Evolutionary conservation across 2,888 invertebrate genomes (phyloP), one percentile per base, ranked within the genome.

Genomic region (Agrilus biguttatus): DNA sequence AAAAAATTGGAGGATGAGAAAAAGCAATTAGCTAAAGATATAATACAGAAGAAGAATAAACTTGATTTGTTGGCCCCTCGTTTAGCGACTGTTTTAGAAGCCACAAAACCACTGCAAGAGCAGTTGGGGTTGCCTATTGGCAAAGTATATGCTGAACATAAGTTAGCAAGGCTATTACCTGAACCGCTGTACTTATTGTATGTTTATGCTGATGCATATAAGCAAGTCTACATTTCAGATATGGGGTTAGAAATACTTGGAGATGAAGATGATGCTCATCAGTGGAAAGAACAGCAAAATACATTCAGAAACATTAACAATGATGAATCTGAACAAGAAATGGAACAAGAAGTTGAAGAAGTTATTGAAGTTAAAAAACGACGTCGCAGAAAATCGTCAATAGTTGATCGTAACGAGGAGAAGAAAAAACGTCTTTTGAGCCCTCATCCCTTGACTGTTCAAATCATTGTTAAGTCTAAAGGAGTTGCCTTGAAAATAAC

Each of bases 61-160:
- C 70, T 95, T 8, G 83, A 86, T 50, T 87, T 83, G 41, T 72
- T 95, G 34, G 79, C 79, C 6, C 93, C 93, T 0, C 81, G 86
- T 50, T 69, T 95, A 14, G 71, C 73, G 32, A 69, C 73, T 6
- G 75, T 87, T 33, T 66, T 84, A 17, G 78, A 82, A 54, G 78
- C 89, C 0, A 88, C 92, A 0, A 83, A 87, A 60, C 92, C 93
- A 1, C 69, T 95, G 14, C 91, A 93, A 67, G 87, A 90, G 55
- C 84, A 89, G 54, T 70, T 95, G 39, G 84, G 85, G 28, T 72
- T 91, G 53, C 77, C 83, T 4, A 72, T 87, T 44, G 87, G 88
- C 60, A 81, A 83, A 55, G 78, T 83, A 49, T 75, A 83, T 58
- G 80, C 81, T 55, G 82, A 90, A 57, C 79, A 85, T 52, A 75